These are phyloP conservation scores for Hemithea aestivaria DNA, from an alignment of 2,888 invertebrate genomes.

Conservation along the genomic window DNA sequence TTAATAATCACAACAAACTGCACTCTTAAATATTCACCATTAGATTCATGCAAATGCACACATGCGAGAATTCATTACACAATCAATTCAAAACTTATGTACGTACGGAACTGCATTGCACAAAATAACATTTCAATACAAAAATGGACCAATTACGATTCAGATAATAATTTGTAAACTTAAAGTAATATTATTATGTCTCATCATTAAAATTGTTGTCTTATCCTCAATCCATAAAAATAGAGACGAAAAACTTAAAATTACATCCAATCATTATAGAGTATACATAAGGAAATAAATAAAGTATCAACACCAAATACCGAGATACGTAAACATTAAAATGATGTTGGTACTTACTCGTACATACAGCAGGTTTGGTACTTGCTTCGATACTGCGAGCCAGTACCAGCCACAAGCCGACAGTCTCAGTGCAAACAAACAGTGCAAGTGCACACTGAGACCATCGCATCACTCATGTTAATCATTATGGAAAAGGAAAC, in stretches of 20 bases:
- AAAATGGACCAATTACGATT: slow-evolving; percentile 48
- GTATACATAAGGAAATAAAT: slow-evolving; percentile 37
- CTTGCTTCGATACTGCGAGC: slow-evolving; percentile 44
- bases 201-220: slow-evolving; percentile 42
- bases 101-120: slow-evolving; percentile 55
- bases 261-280: slow-evolving; percentile 38
- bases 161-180: slow-evolving; percentile 39
- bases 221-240: slow-evolving; percentile 28
- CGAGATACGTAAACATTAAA: slow-evolving; percentile 19
- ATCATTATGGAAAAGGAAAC: slow-evolving; percentile 26
- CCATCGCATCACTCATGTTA: slow-evolving; percentile 21
- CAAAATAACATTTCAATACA: slow-evolving; percentile 33
- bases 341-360: slow-evolving; percentile 34
- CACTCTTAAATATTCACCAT: slow-evolving; percentile 47
- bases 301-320: slow-evolving; percentile 43
- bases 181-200: slow-evolving; percentile 65
- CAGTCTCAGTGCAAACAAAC: slow-evolving; percentile 21
- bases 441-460: slow-evolving; percentile 6
- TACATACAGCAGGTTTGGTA: slow-evolving; percentile 53
- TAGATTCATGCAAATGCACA: slow-evolving; percentile 62
- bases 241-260: slow-evolving; percentile 42
- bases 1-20: slow-evolving; percentile 44
- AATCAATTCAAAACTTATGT: slow-evolving; percentile 50
- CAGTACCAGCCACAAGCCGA: slow-evolving; percentile 24
- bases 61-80: slow-evolving; percentile 53